Conservation (phyloP, 1,140 invertebrate genomes). For the Brachionus rubens region DNA sequence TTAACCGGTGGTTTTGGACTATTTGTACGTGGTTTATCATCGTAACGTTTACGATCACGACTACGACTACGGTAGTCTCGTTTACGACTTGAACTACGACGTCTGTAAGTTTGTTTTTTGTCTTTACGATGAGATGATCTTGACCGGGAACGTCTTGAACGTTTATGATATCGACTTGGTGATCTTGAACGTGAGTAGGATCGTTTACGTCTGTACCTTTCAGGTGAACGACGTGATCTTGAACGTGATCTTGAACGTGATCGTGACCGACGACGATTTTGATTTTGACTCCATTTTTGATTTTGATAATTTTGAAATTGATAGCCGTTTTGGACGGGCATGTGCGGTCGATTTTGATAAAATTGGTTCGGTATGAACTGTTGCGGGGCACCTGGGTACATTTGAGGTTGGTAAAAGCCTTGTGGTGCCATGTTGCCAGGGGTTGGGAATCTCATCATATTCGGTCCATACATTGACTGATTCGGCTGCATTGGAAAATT, state of each 20-base stretch:
- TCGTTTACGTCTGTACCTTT: background rate
- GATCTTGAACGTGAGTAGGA: slow-evolving; percentile 2
- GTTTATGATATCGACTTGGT: no score
- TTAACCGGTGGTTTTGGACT: background rate
- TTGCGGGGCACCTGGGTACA: background rate
- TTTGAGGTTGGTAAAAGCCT: background rate
- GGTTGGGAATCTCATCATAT: background rate
- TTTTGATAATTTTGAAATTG: background rate
- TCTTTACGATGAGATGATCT: background rate
- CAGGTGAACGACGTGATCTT: background rate
- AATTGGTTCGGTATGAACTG: background rate
- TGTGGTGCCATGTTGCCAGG: background rate
- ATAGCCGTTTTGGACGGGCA: background rate
- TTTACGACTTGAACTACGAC: background rate
- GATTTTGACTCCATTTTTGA: background rate
- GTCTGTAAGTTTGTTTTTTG: background rate
- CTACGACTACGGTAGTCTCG: background rate
- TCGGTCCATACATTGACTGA: background rate
- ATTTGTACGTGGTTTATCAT: background rate
- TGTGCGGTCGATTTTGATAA: background rate
- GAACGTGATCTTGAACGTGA: background rate
- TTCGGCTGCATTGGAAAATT: slow-evolving; percentile 5
- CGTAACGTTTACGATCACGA: background rate
- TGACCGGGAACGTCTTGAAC: background rate
- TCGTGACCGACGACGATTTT: background rate